Base-by-base conservation (phyloP, 2,797 vertebrate genomes). In the Helarctos malayanus region DNA sequence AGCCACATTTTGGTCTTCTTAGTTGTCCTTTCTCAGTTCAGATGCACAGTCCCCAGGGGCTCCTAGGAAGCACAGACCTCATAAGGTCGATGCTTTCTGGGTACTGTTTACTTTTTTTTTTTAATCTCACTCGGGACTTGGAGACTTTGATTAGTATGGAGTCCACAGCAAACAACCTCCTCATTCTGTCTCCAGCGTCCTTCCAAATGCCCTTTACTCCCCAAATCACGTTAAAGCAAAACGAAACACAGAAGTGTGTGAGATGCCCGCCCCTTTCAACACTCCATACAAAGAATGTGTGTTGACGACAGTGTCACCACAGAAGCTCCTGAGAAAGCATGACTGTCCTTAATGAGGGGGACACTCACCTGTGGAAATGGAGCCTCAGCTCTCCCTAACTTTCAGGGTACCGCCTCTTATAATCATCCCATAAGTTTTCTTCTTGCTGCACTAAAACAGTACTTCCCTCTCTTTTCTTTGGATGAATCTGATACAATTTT, bases 101-200 rank as follows among this genome's bases (percentile, higher is more conserved):
- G 23, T 54, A 7, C 13, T 27, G 10, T 41, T 38, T 57, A 29
- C 45, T 27, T 71, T 94, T 3, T 71, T 82, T 75, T 75, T 81
- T 41, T 7, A 13, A 93, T 84, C 35, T 78, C 47, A 52, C 11
- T 12, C 13, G 15, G 92, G 21, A 88, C 56, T 80, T 83, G 80
- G 38, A 59, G 38, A 65, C 45, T 81, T 61, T 11, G 10, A 32
- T 41, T 63, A 45, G 16, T 63, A 41, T 63, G 38, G 45, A 35
- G 16, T 29, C 21, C 38, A 18, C 27, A 47, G 35, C 27, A 85
- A 79, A 76, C 6, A 76, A 7, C 18, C 56, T 27, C 57, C 35
- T 93, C 94, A 71, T 45, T 93, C 63, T 79, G n/a, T 83, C 49
- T 25, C n/a, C 9, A 41, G 23, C 21, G 23, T 85, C 80, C 29